phyloP scores from a whole-genome alignment of 2,113 vertebrate species.

The Pluvianellus socialis region DNA sequence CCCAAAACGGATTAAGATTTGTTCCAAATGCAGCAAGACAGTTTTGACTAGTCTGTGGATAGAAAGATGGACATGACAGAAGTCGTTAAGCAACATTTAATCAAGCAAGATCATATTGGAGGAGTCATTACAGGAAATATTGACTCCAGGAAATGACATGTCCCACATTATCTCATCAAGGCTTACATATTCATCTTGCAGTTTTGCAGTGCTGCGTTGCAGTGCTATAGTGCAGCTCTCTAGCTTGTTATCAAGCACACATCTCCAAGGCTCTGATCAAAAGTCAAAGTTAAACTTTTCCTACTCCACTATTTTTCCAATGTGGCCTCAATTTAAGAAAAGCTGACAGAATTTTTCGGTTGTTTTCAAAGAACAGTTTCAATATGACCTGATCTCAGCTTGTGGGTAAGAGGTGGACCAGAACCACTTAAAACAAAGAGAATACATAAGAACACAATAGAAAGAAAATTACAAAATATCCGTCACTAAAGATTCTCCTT shows the following conservation, averaged over 20 bases:
- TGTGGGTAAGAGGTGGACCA: neutral
- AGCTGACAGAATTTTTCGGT: neutral
- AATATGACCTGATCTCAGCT: neutral
- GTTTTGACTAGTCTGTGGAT: neutral
- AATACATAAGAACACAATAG: constrained; percentile 18
- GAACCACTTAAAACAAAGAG: constrained; percentile 14
- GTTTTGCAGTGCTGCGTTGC: neutral
- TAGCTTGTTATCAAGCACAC: neutral
- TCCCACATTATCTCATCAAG: neutral
- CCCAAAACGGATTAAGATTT: neutral
- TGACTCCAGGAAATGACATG: constrained; percentile 27
- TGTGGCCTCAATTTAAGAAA: neutral
- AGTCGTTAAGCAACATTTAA: neutral
- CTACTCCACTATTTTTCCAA: neutral
- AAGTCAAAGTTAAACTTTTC: constrained; percentile 27
- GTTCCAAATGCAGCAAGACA: neutral
- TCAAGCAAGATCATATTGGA: neutral
- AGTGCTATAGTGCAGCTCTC: neutral
- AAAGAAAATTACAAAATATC: constrained; percentile 47
- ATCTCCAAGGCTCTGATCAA: neutral
- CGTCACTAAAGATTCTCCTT: constrained; percentile 21
- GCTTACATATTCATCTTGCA: neutral
- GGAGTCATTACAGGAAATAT: constrained; percentile 42
- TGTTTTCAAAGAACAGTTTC: constrained; percentile 21
- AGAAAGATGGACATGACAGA: neutral